Conservation (phyloP, 1,140 invertebrate genomes). For the Portunus trituberculatus region DNA sequence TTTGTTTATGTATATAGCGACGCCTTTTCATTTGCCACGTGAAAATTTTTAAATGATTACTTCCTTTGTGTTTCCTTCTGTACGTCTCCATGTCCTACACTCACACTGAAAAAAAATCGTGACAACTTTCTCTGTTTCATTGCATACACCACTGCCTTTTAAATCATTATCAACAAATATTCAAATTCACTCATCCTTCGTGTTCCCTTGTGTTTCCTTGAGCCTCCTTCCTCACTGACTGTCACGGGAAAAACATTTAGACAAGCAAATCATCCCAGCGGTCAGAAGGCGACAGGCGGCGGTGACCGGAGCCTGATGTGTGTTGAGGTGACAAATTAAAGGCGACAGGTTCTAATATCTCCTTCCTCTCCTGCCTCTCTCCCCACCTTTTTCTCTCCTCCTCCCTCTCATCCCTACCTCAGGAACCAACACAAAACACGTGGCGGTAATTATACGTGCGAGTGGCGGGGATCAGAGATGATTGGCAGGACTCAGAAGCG, state of each 20-base stretch:
- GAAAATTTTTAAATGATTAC: too few relatives aligned
- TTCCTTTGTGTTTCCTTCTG: too few relatives aligned
- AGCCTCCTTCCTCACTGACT: too few relatives aligned
- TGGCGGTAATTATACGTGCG: background rate
- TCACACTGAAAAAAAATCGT: too few relatives aligned
- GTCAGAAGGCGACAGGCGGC: background rate
- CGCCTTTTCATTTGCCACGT: too few relatives aligned
- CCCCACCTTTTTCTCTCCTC: background rate
- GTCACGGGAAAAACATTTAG: background rate
- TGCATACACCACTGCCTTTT: too few relatives aligned
- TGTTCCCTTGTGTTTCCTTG: too few relatives aligned
- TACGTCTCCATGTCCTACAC: too few relatives aligned
- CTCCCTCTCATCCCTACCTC: background rate
- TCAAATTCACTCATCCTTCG: too few relatives aligned
- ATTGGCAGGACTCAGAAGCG: background rate
- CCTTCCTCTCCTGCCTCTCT: background rate
- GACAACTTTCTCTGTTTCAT: too few relatives aligned
- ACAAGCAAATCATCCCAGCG: background rate
- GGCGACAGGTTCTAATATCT: slow-evolving; percentile 1
- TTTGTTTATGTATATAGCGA: too few relatives aligned
- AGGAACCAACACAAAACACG: slow-evolving; percentile 12
- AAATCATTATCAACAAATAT: too few relatives aligned
- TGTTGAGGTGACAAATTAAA: background rate
- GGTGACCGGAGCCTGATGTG: background rate
- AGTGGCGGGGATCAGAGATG: background rate